Conservation (phyloP, 2,797 vertebrate genomes). For the Gadopsis marmoratus region DNA sequence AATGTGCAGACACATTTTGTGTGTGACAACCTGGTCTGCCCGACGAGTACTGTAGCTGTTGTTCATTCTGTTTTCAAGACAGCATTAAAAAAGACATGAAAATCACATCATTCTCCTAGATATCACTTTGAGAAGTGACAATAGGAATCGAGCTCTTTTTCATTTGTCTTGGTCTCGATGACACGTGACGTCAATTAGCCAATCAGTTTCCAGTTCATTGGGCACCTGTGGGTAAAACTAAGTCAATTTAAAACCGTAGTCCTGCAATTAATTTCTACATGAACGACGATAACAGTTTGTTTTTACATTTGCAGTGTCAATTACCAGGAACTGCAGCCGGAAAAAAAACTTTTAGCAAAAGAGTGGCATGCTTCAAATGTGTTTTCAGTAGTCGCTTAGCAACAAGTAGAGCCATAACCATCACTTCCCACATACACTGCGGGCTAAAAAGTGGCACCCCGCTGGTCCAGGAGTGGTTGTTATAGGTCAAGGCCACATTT, state of each 20-base stretch:
- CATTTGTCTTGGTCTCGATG: background rate
- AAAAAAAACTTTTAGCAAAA: constrained; percentile 8
- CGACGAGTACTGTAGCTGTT: background rate
- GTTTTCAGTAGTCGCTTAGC: constrained; percentile 48
- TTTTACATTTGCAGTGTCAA: background rate
- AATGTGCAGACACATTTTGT: constrained; percentile 16
- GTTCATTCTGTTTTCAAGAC: constrained; percentile 1
- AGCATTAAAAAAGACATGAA: background rate
- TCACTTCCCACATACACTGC: constrained; percentile 6
- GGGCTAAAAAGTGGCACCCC: constrained; percentile 25
- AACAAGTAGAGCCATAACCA: constrained; percentile 43
- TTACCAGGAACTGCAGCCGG: background rate
- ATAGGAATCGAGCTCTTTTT: background rate
- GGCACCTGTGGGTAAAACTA: background rate
- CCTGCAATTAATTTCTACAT: background rate
- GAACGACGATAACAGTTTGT: background rate
- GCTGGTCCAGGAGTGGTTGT: constrained; percentile 21
- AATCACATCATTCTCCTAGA: background rate
- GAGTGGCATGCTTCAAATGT: background rate
- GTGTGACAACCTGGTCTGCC: background rate
- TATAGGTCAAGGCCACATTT: constrained; percentile 32
- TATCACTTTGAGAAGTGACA: background rate
- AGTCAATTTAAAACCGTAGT: background rate
- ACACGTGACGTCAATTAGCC: background rate
- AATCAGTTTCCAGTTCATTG: background rate